Percentiles rank a stretch among this genome's conserved stretches.
phyloP scores from a whole-genome alignment of 2,113 vertebrate species.

The Nothobranchius kuhntae region DNA sequence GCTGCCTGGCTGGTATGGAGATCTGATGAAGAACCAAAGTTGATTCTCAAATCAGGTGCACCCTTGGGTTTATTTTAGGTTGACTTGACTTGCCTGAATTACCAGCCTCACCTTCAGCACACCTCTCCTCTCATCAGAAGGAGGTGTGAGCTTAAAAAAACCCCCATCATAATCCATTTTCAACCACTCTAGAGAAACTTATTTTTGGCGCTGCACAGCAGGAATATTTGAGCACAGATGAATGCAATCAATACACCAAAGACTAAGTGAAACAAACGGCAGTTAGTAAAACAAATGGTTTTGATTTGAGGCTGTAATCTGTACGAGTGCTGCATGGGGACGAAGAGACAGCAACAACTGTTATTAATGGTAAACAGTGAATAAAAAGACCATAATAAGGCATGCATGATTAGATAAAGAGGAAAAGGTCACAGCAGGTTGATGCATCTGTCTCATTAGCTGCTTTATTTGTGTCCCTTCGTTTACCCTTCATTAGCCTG shows the following conservation, averaged over 20 bases:
- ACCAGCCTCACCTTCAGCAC: conserved; percentile 7
- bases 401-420: conserved; percentile 76
- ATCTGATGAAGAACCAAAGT: conserved; percentile 32
- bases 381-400: conserved; percentile 72
- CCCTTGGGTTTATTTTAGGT: conserved; percentile 6
- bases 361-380: conserved; percentile 75
- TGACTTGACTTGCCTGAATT: conserved; percentile 29
- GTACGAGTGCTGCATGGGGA: conserved; percentile 46
- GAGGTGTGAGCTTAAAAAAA: background rate
- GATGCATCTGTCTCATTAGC: conserved; percentile 79
- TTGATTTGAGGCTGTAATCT: conserved; percentile 64
- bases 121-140: conserved; percentile 2
- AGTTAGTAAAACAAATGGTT: conserved; percentile 68
- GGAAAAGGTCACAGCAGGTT: conserved; percentile 77
- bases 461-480: conserved; percentile 73
- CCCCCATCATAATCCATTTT: background rate
- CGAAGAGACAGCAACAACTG: conserved; percentile 62
- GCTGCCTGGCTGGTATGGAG: conserved; percentile 32
- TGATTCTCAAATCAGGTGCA: conserved; percentile 30
- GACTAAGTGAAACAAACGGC: conserved; percentile 64
- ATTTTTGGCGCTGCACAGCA: background rate
- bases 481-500: conserved; percentile 76
- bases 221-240: conserved; percentile 21
- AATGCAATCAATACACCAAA: conserved; percentile 48
- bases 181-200: background rate